Evolutionary conservation across 2,888 invertebrate genomes (phyloP).

Genomic region (Agrotis ipsilon): DNA sequence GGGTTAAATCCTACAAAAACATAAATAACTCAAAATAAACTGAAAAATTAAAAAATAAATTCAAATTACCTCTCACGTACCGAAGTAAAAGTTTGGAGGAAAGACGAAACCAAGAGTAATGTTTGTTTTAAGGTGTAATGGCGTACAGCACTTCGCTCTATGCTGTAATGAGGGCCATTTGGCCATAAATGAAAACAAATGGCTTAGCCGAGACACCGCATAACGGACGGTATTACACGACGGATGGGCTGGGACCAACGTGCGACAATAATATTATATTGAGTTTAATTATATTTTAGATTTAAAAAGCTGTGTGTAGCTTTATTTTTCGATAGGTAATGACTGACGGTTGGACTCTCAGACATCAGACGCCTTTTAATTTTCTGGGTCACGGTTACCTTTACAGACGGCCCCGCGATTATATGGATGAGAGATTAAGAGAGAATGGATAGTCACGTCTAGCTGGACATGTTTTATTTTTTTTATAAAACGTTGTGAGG

Average conservation of each 20-base stretch:
- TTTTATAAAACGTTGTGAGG: too few relatives aligned
- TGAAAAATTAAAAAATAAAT: conserved; percentile 55
- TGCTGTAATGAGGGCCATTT: conserved; percentile 83
- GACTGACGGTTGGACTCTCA: too few relatives aligned
- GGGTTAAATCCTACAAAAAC: neutral
- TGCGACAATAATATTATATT: conserved; percentile 44
- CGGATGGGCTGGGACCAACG: conserved; percentile 44
- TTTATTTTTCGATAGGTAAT: too few relatives aligned
- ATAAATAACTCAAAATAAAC: conserved; percentile 5
- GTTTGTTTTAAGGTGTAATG: conserved; percentile 79
- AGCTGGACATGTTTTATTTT: too few relatives aligned
- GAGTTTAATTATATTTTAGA: conserved; percentile 27
- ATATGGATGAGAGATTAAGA: too few relatives aligned
- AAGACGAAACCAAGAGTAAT: conserved; percentile 81
- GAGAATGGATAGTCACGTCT: too few relatives aligned
- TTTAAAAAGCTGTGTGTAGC: neutral
- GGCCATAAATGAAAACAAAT: conserved; percentile 85
- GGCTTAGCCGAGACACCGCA: conserved; percentile 78
- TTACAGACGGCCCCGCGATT: too few relatives aligned
- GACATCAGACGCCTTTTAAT: too few relatives aligned
- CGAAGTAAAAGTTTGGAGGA: conserved; percentile 71
- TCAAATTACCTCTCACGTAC: conserved; percentile 46
- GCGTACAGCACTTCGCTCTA: conserved; percentile 84
- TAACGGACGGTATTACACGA: conserved; percentile 76
- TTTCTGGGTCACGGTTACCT: too few relatives aligned